Base-by-base conservation (phyloP, 30 jellyfish, hydroid and myxozoan species). In the Aurelia sp. region DNA sequence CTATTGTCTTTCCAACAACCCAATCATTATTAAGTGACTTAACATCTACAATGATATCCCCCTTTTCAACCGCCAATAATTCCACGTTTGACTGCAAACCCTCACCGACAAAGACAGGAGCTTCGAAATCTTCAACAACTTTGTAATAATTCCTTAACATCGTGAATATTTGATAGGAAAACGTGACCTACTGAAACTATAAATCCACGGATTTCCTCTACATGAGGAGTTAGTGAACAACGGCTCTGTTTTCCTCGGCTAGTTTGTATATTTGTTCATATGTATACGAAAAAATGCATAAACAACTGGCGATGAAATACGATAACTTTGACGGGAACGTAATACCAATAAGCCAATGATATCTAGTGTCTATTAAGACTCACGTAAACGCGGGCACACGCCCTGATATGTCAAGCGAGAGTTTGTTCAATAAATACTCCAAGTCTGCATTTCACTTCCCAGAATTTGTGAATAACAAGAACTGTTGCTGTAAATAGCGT, bases 41-140 rank as follows among this genome's bases (percentile, higher is more conserved):
- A 22, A 90, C 95, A 76, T 86, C 98, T 13, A 87, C 88, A 8
- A 92, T 63, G 67, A 92, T 92, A 74, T 92, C 98, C 47, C 98
- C 98, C 81, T 87, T 92, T 75, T 86, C 97, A 16, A 79, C 92
- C 33, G 88, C 47, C 20, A 92, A 38, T 18, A 12, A 18, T 51
- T 85, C 92, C 64, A 41, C 80, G 51, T 31, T 78, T 21, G 95
- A 44, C 41, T 64, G 67, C 22, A 15, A 27, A 60, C 82, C 62
- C 71, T 40, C 91, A 17, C 50, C 78, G 35, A 50, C 73, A 71
- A n/a, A 15, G 44, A 24, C 31, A 52, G 73, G 86, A 4, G 85
- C 80, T 47, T 71, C 76, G 51, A 74, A 86, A 59, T 86, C 96
- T 67, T 86, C 90, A 27, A 61, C 74, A 58, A 67, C 96, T 86